phyloP scores from a whole-genome alignment of 2,113 vertebrate species.

The Entelurus aequoreus region DNA sequence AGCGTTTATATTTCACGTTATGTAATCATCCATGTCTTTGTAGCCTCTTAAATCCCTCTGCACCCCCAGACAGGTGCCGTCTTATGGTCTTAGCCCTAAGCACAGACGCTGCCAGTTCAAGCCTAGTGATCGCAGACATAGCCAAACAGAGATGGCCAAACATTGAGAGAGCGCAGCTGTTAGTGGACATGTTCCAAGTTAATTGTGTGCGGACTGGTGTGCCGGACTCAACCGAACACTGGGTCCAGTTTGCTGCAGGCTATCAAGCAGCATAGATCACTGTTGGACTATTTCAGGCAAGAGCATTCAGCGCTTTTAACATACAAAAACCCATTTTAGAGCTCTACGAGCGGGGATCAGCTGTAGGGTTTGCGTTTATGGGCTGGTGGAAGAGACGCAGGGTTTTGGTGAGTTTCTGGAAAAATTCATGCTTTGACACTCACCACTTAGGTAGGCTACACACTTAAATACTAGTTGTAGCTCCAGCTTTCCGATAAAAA shows the following conservation, averaged over 20 bases:
- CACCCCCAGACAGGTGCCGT: constrained; percentile 54
- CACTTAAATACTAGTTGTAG: neutral
- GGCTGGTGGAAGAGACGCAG: neutral
- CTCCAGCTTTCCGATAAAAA: no score
- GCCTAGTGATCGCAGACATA: constrained; percentile 18
- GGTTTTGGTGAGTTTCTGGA: constrained; percentile 21
- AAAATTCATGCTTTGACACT: neutral
- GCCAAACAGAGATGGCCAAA: constrained; percentile 21
- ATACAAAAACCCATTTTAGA: neutral
- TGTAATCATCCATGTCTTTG: constrained; percentile 14
- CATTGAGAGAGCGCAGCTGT: constrained; percentile 44
- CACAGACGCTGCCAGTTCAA: neutral
- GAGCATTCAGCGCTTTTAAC: constrained; percentile 40
- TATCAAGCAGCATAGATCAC: constrained; percentile 14
- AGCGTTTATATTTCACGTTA: constrained; percentile 18
- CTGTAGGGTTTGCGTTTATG: constrained; percentile 20
- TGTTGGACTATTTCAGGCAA: constrained; percentile 52
- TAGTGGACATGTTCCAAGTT: constrained; percentile 28
- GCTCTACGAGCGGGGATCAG: constrained; percentile 11
- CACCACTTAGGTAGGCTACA: neutral
- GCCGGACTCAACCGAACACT: constrained; percentile 21
- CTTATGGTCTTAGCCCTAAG: constrained; percentile 8
- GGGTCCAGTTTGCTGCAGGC: constrained; percentile 11
- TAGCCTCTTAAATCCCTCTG: constrained; percentile 32
- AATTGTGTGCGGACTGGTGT: constrained; percentile 30